phyloP scores from a whole-genome alignment of 2,113 vertebrate genomes.

The Spilogale gracilis region DNA sequence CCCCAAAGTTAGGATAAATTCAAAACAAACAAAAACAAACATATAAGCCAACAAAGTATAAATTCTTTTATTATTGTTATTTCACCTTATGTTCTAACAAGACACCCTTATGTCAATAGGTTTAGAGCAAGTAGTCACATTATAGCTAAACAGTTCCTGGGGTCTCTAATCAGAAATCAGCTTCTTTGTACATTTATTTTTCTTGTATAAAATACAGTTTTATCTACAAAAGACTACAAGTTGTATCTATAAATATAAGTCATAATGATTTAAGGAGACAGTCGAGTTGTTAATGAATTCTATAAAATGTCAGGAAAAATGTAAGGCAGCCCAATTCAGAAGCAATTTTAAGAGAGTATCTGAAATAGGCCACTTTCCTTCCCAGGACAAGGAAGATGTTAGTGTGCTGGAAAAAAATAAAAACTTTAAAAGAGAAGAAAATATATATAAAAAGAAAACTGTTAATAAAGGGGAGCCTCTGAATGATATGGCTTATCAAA shows the following conservation, averaged over 20 bases:
- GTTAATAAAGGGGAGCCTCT: not conserved
- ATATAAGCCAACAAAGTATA: not conserved
- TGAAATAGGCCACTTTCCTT: not conserved
- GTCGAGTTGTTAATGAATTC: not conserved
- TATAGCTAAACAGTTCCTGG: not conserved
- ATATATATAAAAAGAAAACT: not conserved
- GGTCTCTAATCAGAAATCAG: not conserved
- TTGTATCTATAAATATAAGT: not conserved
- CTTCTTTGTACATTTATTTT: constrained; percentile 32
- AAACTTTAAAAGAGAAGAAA: not conserved
- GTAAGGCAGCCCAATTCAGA: not conserved
- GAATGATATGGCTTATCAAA: not conserved
- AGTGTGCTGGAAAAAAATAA: not conserved
- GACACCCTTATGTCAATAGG: accelerated
- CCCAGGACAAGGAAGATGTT: not conserved
- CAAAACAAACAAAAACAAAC: not conserved
- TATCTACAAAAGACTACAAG: not conserved
- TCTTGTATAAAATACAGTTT: constrained; percentile 12
- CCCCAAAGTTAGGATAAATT: not conserved
- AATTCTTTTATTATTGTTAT: not conserved
- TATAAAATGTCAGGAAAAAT: not conserved
- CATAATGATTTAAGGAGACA: not conserved
- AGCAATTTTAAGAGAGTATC: not conserved
- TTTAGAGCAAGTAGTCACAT: not conserved
- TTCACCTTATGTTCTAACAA: not conserved